These are phyloP conservation scores for Mirza zaza DNA, from an alignment of 2,113 vertebrate genomes.

Conservation along the genomic window DNA sequence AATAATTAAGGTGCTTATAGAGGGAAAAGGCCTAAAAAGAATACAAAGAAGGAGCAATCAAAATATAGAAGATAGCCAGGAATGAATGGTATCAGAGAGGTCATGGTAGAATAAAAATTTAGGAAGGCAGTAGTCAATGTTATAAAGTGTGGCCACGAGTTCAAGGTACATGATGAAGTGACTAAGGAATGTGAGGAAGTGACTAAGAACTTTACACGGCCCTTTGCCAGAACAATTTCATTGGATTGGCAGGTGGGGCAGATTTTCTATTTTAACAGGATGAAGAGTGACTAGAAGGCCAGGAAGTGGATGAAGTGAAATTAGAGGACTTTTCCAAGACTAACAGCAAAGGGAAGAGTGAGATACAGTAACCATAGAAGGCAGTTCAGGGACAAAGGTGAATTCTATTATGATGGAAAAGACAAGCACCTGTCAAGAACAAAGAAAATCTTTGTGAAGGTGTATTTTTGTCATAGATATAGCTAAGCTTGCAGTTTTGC, in stretches of 20 bases:
- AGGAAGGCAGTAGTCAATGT: background rate
- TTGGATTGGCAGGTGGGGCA: background rate
- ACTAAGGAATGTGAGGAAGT: background rate
- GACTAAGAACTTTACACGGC: background rate
- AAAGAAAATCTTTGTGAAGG: background rate
- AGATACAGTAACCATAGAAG: background rate
- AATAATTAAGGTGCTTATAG: background rate
- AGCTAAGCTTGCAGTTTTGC: conserved; percentile 11
- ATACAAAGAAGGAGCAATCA: background rate
- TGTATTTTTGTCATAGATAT: background rate
- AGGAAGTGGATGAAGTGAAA: background rate
- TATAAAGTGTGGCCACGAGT: background rate
- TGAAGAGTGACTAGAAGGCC: background rate
- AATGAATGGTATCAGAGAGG: background rate
- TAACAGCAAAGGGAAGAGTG: background rate
- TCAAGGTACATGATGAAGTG: background rate
- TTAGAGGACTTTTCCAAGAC: background rate
- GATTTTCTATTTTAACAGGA: conserved; percentile 9
- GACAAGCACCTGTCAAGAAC: background rate
- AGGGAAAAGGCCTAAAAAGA: background rate
- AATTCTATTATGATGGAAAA: background rate
- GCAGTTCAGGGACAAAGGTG: background rate
- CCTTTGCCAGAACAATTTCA: conserved; percentile 1
- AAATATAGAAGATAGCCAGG: background rate
- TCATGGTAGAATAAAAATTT: background rate